Conservation (phyloP, 2,113 vertebrate species). For the Spea bombifrons region DNA sequence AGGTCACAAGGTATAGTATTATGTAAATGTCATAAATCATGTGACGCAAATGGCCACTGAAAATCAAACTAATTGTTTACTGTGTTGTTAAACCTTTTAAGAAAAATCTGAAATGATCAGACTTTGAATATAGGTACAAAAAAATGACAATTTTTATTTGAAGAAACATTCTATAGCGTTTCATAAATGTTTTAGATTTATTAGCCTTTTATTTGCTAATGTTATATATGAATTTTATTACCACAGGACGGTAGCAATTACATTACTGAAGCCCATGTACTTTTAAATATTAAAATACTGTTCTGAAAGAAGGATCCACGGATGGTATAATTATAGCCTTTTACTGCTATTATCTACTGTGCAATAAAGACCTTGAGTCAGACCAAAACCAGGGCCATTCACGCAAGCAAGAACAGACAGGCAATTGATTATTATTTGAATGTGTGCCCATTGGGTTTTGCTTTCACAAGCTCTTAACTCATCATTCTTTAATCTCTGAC, state of each 20-base stretch:
- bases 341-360: neutral
- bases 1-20: no score
- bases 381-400: slow-evolving; percentile 20
- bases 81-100: no score
- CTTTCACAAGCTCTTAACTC: slow-evolving; percentile 41
- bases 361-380: slow-evolving; percentile 36
- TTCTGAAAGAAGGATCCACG: slow-evolving; percentile 25
- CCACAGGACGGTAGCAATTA: slow-evolving; percentile 10
- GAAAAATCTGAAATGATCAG: no score
- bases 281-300: slow-evolving; percentile 31
- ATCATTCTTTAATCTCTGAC: slow-evolving; percentile 31
- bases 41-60: no score
- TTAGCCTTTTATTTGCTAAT: slow-evolving; percentile 22
- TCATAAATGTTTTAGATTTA: slow-evolving; percentile 27
- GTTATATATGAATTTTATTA: slow-evolving; percentile 2
- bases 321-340: slow-evolving; percentile 17
- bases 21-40: no score
- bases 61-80: no score
- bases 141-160: neutral
- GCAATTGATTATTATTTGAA: slow-evolving; percentile 38
- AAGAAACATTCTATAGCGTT: slow-evolving; percentile 9
- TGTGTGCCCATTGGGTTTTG: slow-evolving; percentile 21
- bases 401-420: slow-evolving; percentile 39
- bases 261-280: slow-evolving; percentile 20
- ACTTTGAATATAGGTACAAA: no score